These are phyloP conservation scores for Catharus fuscescens DNA, from an alignment of 2,113 vertebrate species.

Conservation along the genomic window DNA sequence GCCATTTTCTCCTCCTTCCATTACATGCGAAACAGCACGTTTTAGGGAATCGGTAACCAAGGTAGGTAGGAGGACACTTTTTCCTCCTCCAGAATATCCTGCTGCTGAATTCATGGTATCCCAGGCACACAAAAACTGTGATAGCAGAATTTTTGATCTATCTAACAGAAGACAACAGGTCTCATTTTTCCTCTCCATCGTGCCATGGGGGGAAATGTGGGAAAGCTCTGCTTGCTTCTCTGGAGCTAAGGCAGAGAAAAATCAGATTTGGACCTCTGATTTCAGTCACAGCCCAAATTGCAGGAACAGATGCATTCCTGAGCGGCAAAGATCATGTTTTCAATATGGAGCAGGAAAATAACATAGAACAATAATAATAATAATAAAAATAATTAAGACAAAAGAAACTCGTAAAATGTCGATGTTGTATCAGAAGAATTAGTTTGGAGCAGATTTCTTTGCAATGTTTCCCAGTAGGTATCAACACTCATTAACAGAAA, in stretches of 20 bases:
- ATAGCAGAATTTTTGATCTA: not conserved
- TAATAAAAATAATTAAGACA: not conserved
- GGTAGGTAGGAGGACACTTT: not conserved
- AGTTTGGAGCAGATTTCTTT: not conserved
- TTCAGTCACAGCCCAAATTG: conserved; percentile 27
- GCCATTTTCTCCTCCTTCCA: not conserved
- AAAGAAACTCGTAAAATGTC: not conserved
- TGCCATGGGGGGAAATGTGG: not conserved
- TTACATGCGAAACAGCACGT: not conserved
- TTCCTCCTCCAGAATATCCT: not conserved
- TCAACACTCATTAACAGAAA: conserved; percentile 64
- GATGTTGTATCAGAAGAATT: not conserved
- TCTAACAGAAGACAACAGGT: not conserved
- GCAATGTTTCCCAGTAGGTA: conserved; percentile 42
- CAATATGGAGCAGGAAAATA: not conserved
- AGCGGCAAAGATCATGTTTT: conserved; percentile 8
- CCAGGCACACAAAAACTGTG: not conserved
- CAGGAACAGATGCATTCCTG: conserved; percentile 54
- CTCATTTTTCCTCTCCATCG: not conserved
- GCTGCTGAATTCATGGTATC: not conserved
- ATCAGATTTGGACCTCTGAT: not conserved
- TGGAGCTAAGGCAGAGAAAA: not conserved
- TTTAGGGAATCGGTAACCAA: not conserved
- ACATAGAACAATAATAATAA: not conserved
- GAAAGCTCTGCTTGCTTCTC: not conserved